Evolutionary conservation across 2,888 invertebrate genomes (phyloP), one percentile per base, ranked within the genome.

Genomic region (Deilephila elpenor): DNA sequence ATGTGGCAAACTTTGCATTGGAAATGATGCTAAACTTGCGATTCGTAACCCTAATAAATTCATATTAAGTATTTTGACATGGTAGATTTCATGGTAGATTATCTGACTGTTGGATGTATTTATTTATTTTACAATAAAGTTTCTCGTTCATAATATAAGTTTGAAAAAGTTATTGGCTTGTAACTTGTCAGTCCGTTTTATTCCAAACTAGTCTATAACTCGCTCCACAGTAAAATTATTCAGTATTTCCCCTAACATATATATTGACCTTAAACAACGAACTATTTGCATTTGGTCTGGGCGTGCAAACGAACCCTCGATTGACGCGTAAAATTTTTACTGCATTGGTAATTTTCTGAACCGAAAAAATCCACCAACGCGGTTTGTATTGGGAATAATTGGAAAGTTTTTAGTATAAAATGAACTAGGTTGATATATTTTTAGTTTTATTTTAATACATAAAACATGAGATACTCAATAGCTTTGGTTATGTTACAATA

Each of bases 201-300:
- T 44, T 44, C 44, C 44, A 8, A 44, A 44, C 44, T 44, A 11
- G 44, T 11, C 14, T 44, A 44, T 32, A 32, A 2, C 5, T 32
- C 32, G 1, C 32, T 32, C 5, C 6, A 56, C 56, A n/a, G 6
- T n/a, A n/a, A n/a, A 56, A n/a, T 56, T 56, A 56, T n/a, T 56
- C 56, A 56, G 56, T 56, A 56, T 56, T 56, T 56, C 19, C 0
- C 20, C 70, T 14, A 70, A 70, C 32, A 19, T 59, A 6, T 67
- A 25, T 11, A 67, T 67, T 71, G 61, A 17, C 62, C 73, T 73
- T 73, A 73, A 73, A 34, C 34, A 62, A 51, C 17, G 34, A 62
- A 56, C 71, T 73, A 73, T 73, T 73, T 73, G 56, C 71, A 73
- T 73, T 70, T 34, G 53, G 56, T 71, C 62, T 37, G 29, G 59